Conservation (phyloP, 2,113 vertebrate genomes). For the Oryctolagus cuniculus region DNA sequence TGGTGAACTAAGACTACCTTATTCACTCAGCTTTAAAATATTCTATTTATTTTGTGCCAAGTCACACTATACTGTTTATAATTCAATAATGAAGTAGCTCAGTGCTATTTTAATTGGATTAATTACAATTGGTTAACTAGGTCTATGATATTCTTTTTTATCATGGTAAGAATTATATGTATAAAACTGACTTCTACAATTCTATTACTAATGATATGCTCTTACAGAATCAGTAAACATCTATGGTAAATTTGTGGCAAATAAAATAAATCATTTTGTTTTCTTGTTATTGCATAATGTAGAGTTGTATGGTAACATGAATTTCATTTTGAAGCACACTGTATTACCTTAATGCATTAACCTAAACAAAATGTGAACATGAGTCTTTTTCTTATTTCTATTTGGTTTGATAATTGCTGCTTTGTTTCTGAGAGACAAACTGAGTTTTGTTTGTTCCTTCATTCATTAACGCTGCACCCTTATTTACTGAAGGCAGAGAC, state of each 20-base stretch:
- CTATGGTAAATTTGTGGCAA: neutral
- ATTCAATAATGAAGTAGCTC: neutral
- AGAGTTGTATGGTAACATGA: neutral
- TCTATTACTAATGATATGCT: neutral
- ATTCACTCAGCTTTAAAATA: constrained; percentile 32
- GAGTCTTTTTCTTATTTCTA: constrained; percentile 12
- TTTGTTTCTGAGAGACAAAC: constrained; percentile 16
- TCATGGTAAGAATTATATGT: neutral
- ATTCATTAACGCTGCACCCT: neutral
- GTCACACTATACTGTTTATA: neutral
- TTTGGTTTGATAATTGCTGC: neutral
- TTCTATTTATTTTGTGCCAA: constrained; percentile 17
- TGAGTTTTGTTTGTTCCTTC: neutral
- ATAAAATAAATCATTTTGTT: neutral
- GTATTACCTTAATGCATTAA: neutral
- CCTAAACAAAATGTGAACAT: neutral
- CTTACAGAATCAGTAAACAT: neutral
- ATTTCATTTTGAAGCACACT: constrained; percentile 30
- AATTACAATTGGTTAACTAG: constrained; percentile 4
- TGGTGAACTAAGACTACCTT: neutral
- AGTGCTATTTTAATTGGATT: neutral
- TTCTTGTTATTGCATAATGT: neutral
- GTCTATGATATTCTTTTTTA: constrained; percentile 11
- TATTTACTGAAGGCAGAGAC: constrained; percentile 25
- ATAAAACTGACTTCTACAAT: constrained; percentile 14